Base-by-base conservation (phyloP, 2,797 vertebrate species). In the Lagocephalus sceleratus region DNA sequence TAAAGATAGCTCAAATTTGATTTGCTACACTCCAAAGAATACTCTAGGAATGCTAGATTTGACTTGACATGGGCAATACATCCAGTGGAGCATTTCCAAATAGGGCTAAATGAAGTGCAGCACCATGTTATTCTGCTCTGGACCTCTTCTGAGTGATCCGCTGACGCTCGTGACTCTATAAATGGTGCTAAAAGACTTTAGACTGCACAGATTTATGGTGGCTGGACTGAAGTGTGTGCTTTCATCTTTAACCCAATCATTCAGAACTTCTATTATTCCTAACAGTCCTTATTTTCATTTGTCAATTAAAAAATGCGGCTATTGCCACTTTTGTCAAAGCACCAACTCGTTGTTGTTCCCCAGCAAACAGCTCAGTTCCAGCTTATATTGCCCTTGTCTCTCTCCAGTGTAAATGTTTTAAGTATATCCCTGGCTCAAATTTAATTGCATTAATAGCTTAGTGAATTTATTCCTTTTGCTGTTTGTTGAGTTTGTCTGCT, bases 381-480 rank as follows among this genome's bases (percentile, higher is more conserved):
- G 5, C 42, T 29, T 20, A 59, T 48, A 22, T 5, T 26, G 50
- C 42, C 38, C 43, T 54, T 38, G 48, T 56, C 55, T 20, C 57
- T 56, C 46, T 61, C 41, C 52, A 49, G 68, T 60, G 63, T 46
- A 64, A 72, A 75, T 57, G 56, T 58, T 68, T 72, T 50, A 73
- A 57, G 70, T 68, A 53, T 45, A 73, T 66, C 67, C 51, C 20
- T 2, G 20, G 26, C 63, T 49, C 29, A 71, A 74, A 61, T 65
- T 50, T 56, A 68, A 75, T 40, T 57, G 23, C 14, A 2, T 66
- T 68, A 72, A 47, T 43, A 59, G 45, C 29, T 14, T 52, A 42
- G 47, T 43, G 65, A 45, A 47, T 57, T 47, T 54, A 47, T 62
- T 35, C 52, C 47, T 40, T 52, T 46, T 22, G 55, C 23, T 6